Conservation (phyloP, 2,888 invertebrate species). For the Bellardia pandia region DNA sequence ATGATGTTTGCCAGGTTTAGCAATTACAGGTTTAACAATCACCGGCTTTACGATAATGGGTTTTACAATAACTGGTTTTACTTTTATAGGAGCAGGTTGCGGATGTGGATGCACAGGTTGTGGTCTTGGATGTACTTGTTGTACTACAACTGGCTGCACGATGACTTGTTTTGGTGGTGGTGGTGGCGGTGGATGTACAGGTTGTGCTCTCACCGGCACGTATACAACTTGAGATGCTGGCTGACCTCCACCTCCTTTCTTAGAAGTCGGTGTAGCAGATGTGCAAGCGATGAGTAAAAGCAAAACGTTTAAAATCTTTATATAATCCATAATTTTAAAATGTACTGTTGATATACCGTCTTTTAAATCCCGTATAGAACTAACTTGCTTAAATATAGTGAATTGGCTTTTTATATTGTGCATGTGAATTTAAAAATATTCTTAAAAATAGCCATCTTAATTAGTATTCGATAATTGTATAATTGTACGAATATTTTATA, state of each 20-base stretch:
- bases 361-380: conserved; percentile 26
- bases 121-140: conserved; percentile 13
- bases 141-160: not conserved
- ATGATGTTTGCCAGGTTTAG: too few species aligned
- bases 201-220: not conserved
- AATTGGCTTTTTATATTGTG: conserved; percentile 61
- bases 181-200: not conserved
- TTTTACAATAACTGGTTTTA: too few species aligned
- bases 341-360: not conserved
- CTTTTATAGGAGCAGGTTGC: not conserved
- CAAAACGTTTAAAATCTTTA: conserved; percentile 13
- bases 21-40: too few species aligned
- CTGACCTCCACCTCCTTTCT: conserved; percentile 52
- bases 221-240: conserved; percentile 12
- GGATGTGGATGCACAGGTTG: not conserved
- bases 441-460: conserved; percentile 42
- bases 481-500: conserved; percentile 8
- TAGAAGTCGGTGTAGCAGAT: conserved; percentile 39
- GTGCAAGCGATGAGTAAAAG: conserved; percentile 28
- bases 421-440: conserved; percentile 24
- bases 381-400: conserved; percentile 12
- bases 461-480: conserved; percentile 67
- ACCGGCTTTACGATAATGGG: too few species aligned
- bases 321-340: conserved; percentile 35
- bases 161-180: conserved; percentile 12